phyloP scores from a whole-genome alignment of 1,140 invertebrate genomes.

The Penaeus chinensis region DNA sequence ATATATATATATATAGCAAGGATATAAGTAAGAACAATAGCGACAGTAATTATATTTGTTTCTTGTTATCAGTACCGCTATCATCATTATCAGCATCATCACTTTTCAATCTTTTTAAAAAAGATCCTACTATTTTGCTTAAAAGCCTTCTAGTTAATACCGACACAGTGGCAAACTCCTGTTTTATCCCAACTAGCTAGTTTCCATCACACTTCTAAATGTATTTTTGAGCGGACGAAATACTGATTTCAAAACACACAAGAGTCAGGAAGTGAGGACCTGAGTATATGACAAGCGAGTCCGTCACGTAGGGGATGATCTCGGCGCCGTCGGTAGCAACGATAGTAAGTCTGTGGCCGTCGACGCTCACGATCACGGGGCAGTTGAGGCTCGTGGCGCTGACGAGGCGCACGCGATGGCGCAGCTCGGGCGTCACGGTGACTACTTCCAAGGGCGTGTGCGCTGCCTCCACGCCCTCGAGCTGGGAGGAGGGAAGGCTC shows the following conservation, averaged over 20 bases:
- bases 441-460: constrained; percentile 16
- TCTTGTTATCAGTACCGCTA: no score
- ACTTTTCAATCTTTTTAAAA: no score
- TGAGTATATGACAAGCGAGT: constrained; percentile 15
- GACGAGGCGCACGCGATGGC: constrained; percentile 86
- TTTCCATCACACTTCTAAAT: no score
- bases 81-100: no score
- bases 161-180: no score
- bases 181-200: no score
- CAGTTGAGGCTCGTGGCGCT: constrained; percentile 88
- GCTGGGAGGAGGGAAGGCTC: neutral
- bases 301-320: constrained; percentile 67
- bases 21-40: no score
- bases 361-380: constrained; percentile 85
- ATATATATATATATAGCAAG: no score
- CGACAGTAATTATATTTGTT: no score
- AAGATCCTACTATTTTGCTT: no score
- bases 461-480: neutral
- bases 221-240: no score
- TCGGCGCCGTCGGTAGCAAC: constrained; percentile 85
- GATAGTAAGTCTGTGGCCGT: constrained; percentile 82
- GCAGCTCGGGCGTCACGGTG: constrained; percentile 69
- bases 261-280: neutral
- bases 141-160: no score
- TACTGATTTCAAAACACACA: neutral